Evolutionary conservation across 2,888 invertebrate genomes (phyloP), one percentile per base, ranked within the genome.

Genomic region (Andrena hattorfiana): DNA sequence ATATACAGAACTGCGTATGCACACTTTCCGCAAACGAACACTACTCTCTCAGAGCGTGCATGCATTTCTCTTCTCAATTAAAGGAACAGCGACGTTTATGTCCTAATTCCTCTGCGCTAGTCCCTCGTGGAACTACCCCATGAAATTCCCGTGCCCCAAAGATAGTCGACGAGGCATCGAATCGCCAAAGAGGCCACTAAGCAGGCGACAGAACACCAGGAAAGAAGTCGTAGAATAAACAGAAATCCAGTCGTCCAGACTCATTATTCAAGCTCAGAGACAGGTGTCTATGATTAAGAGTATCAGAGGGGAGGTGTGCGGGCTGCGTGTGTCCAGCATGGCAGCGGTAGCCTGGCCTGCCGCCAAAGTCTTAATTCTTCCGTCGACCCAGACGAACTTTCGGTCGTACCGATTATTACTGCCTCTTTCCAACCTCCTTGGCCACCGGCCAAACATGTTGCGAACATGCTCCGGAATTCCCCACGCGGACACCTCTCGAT

Each of bases 351-450:
- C 26, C 67, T 90, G 90, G 90, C 87, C 1, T 6, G n/a, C 13
- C 32, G 89, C 90, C 90, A 90, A 71, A 75, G 72, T 60, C 85
- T 89, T 86, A 74, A 85, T 88, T 87, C 89, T 87, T 87, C 78
- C 82, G 63, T 32, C 84, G 85, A 87, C 89, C 87, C 89, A 89
- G 89, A 89, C 90, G 87, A 88, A 90, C 91, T 91, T 91, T 90
- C 84, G 84, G 84, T 72, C 78, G 76, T 62, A 77, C 79, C 86
- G 88, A 90, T 90, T 89, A 89, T 89, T 88, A 90, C 84, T 77
- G 83, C 79, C 74, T 81, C 86, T 77, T 89, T 85, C 89, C 91
- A 91, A 91, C 90, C 91, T 92, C 89, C 78, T 91, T 92, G 92
- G 92, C 90, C 60, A 62, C n/a, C 67, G 72, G 91, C 92, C 92